These are phyloP conservation scores for Oophaga sylvatica DNA, from an alignment of 2,797 vertebrate species.

Conservation along the genomic window DNA sequence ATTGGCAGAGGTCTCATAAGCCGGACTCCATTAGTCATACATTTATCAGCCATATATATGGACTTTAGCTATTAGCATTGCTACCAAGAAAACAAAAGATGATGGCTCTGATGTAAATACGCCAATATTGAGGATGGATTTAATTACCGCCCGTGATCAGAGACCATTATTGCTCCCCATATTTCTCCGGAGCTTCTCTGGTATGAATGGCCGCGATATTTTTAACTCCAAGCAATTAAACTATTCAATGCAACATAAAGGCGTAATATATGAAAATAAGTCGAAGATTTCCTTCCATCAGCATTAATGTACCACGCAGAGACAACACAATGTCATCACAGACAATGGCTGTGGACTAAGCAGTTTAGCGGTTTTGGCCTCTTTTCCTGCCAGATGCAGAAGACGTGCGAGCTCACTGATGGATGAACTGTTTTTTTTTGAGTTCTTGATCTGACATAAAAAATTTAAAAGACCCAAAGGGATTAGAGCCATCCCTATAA, in stretches of 20 bases:
- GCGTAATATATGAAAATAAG: conserved; percentile 11
- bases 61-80: too few relatives aligned
- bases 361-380: conserved; percentile 18
- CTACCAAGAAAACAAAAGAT: neutral
- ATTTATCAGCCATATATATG: too few relatives aligned
- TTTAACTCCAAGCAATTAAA: neutral
- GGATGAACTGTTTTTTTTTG: conserved; percentile 36
- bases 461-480: conserved; percentile 33
- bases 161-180: neutral
- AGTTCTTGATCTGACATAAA: conserved; percentile 30
- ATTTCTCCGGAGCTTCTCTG: neutral
- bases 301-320: neutral
- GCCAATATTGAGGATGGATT: neutral
- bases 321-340: conserved; percentile 15
- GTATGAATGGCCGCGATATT: neutral
- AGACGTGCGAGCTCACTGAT: conserved; percentile 20
- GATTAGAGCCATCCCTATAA: conserved; percentile 9
- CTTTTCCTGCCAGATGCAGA: neutral
- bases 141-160: neutral
- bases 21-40: too few relatives aligned
- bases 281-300: neutral
- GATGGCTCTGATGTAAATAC: neutral
- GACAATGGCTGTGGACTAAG: conserved; percentile 32
- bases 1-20: too few relatives aligned
- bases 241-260: conserved; percentile 5